Evolutionary conservation across 2,888 invertebrate species (phyloP), one percentile per base, ranked within the genome.

Genomic region (Sabellastarte sp.): DNA sequence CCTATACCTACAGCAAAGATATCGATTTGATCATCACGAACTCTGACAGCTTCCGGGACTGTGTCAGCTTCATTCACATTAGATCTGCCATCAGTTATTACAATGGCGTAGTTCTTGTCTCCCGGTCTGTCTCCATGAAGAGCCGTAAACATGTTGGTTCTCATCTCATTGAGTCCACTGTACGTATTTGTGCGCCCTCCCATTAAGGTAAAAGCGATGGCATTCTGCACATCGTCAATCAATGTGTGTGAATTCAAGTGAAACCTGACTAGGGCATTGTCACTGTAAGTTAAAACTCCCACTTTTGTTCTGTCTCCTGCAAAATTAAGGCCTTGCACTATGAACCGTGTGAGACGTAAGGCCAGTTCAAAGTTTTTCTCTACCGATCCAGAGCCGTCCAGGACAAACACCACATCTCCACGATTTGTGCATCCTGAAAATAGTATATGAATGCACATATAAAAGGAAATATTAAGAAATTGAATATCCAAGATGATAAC

Each of bases 51-150:
- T 5, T 74, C 73, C 0, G 74, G 72, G 24, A 53, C 26, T 10
- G 53, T 53, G 5, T 53, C 5, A 5, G 5, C 53, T 30, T 71
- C 67, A 62, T 77, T 73, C 28, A 80, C 66, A 64, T 80, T 80
- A 1, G 79, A 77, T 31, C 68, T 60, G 2, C 80, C 80, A 60
- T 80, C 80, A 1, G 80, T 77, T 3, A 81, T 30, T 2, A 73
- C 32, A 3, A 73, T 60, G 29, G 28, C 76, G 72, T 62, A 30
- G 61, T 66, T 69, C 15, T 20, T 30, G 15, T 59, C 71, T 3
- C 66, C 68, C 4, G 41, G 24, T 15, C 71, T 32, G 28, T 66
- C 68, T 4, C 71, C 71, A 30, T 60, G 64, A 3, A n/a, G 3
- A n/a, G 61, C 2, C n/a, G 55, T 66, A 59, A 71, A 71, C 65